Evolutionary conservation across 2,888 invertebrate species (phyloP).

Genomic region (Sinhomidia bicolor): DNA sequence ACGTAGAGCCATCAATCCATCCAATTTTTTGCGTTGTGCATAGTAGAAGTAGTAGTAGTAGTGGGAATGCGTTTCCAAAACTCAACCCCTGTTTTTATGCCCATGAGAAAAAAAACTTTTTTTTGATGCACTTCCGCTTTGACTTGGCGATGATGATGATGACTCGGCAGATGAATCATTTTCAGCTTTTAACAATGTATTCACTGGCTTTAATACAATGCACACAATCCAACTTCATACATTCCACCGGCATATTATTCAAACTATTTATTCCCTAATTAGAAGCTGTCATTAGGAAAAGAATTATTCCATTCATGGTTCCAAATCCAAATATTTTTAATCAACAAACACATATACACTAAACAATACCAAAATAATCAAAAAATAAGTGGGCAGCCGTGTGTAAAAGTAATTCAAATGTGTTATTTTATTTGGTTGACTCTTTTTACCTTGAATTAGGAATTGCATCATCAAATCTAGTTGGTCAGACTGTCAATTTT

Average conservation of each 20-base stretch:
- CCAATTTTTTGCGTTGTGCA: too few species aligned
- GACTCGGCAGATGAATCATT: not conserved
- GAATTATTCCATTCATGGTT: not conserved
- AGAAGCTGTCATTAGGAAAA: not conserved
- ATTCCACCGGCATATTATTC: not conserved
- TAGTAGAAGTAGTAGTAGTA: too few species aligned
- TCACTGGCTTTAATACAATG: too few species aligned
- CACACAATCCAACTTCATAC: too few species aligned
- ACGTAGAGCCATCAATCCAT: too few species aligned
- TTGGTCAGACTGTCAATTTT: not conserved
- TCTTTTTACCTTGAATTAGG: not conserved
- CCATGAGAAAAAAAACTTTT: too few species aligned
- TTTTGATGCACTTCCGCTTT: constrained; percentile 30
- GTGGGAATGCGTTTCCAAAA: not conserved
- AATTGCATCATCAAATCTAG: constrained; percentile 25
- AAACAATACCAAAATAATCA: not conserved
- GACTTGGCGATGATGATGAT: not conserved
- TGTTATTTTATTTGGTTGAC: constrained; percentile 2
- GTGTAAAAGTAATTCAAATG: not conserved
- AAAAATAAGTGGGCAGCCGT: not conserved
- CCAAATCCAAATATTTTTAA: not conserved
- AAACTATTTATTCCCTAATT: not conserved
- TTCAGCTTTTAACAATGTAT: too few species aligned
- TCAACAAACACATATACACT: not conserved
- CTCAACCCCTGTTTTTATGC: too few species aligned